Evolutionary conservation across 92 coral and sea anemone species (phyloP), one percentile per base, ranked within the genome.

Genomic region (Pocillopora meandrina): DNA sequence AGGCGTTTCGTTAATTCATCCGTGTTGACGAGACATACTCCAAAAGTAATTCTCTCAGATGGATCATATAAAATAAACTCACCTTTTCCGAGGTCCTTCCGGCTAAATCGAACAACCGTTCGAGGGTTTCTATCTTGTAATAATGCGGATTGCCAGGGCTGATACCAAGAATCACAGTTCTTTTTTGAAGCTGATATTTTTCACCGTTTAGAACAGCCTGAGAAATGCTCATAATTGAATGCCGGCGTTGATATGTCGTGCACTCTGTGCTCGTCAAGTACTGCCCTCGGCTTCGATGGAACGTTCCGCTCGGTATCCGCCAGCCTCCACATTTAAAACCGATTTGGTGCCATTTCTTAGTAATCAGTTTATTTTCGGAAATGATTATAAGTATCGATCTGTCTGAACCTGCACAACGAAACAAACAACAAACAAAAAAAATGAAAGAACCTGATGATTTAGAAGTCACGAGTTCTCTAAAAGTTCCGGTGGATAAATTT

Each of bases 121-220:
- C 70, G 61, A 94, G 90, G 23, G 81, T 86, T 14, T 90, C 94
- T 15, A 57, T 65, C 63, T 84, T 88, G 85, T 85, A 90, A 83
- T 87, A 94, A 47, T 87, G 84, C 12, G 98, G 95, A 84, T 94
- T 94, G 12, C 94, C 95, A 33, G 95, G 94, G 67, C 98, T 94
- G 1, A 94, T 55, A 5, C 91, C 98, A 23, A 94, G 78, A 15
- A 94, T 80, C 57, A 90, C 33, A 1, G 94, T 86, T 23, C 91
- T 69, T 52, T 86, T 79, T 19, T 77, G 59, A 61, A 63, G 82
- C 61, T 90, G 76, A 85, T 81, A 92, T 58, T 60, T 85, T 64
- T 78, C 87, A 6, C 95, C 98, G 35, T 90, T 92, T 42, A 85
- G 61, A 63, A 86, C 34, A 33, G 92, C 89, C 47, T 90, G 92